Base-by-base conservation (phyloP, 2,888 invertebrate species). In the Neria commutata region DNA sequence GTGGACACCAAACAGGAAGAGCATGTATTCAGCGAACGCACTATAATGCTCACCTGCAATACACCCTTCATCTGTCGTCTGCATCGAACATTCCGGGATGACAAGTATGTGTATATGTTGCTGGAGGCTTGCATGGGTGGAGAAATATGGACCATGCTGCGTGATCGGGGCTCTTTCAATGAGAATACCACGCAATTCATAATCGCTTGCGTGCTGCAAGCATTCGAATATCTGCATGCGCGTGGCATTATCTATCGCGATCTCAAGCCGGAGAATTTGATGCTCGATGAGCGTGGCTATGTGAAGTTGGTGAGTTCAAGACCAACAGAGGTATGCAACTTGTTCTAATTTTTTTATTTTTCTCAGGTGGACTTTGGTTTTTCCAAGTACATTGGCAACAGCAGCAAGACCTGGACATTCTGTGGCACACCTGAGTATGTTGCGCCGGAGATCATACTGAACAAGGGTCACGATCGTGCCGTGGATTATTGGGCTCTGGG, bases 401-500 rank as follows among this genome's bases (percentile, higher is more conserved):
- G 91, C 55, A 85, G 87, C 60, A 95, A 94, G 80, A 95, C 96
- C 0, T 96, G 94, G 91, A 96, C 96, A 1, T 97, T 97, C 81
- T 96, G 95, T 65, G 97, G 97, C n/a, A 97, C 96, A 0, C 95
- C 95, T 0, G 94, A 95, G 77, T 93, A 93, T 73, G 91, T 92
- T 3, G 91, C 92, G 0, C 93, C 93, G 0, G 93, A 97, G 83
- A 94, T 97, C 63, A 94, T 98, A 54, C 84, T 95, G 14, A 95
- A 95, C 81, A 81, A 86, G 83, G 87, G 87, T 0, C 87, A 87
- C 67, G 87, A 87, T 68, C 89, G 92, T 66, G 91, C 95, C 0
- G 96, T 95, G 1, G 97, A 97, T 83, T 95, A 94, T 80, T 97
- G 97, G 97, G 93, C 95, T 0, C 84, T 95, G 33, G 96, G 95